A percentile compares a stretch with the other conserved stretches of the same genome.
Conservation (phyloP, 2,113 vertebrate genomes). For the Damaliscus lunatus region DNA sequence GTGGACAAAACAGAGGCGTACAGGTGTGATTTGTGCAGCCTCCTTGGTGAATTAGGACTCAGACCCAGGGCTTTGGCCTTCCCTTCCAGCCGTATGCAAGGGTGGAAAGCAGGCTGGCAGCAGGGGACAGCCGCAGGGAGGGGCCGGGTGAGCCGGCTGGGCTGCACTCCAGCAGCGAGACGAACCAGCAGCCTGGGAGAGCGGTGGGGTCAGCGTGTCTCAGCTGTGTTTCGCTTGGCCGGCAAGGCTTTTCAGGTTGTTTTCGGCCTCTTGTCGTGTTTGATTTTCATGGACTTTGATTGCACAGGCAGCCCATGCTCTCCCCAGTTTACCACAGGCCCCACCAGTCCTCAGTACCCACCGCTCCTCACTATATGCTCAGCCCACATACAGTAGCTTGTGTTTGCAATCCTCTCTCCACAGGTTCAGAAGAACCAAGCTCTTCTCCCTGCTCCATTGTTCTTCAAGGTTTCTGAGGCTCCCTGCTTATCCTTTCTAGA, state of each 20-base stretch:
- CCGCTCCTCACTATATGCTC: neutral
- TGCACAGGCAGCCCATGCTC: neutral
- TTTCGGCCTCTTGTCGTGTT: conserved; percentile 14
- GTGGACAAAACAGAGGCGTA: neutral
- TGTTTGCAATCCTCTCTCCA: neutral
- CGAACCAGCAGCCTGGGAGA: neutral
- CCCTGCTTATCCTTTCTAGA: neutral
- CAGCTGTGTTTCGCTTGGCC: conserved; percentile 59
- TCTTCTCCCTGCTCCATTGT: neutral
- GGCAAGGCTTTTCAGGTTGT: neutral
- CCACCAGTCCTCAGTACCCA: neutral
- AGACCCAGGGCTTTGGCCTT: too few species aligned
- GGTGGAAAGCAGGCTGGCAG: neutral
- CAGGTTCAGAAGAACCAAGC: neutral
- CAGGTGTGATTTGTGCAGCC: too few species aligned
- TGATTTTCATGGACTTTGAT: conserved; percentile 12
- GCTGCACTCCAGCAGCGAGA: neutral
- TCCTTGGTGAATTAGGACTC: neutral
- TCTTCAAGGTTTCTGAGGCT: neutral
- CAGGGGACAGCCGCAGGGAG: accelerated
- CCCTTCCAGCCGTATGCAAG: neutral
- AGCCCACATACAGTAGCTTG: neutral
- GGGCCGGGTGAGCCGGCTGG: accelerated
- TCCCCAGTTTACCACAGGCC: neutral
- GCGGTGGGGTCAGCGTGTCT: neutral